A percentile compares a stretch with the other conserved stretches of the same genome.
Evolutionary conservation across 2,888 invertebrate species (phyloP).

Genomic region (Xestia ashworthii): DNA sequence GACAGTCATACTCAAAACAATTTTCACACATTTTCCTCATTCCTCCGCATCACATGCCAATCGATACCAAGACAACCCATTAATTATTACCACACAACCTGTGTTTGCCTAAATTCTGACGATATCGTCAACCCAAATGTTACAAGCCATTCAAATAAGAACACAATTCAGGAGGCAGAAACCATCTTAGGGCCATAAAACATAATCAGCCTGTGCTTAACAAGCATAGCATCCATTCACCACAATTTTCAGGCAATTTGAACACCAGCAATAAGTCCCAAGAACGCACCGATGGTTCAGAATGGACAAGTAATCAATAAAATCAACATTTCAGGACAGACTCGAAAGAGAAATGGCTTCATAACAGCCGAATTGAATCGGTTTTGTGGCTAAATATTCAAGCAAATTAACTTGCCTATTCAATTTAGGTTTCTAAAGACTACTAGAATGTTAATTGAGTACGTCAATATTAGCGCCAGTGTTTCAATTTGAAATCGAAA

Average conservation of each 20-base stretch:
- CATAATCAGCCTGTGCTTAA: conserved; percentile 7
- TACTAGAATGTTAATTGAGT: conserved; percentile 32
- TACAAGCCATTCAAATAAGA: not conserved
- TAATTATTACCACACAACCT: too few relatives aligned
- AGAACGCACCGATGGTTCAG: conserved; percentile 16
- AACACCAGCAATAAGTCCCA: not conserved
- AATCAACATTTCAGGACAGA: conserved; percentile 29
- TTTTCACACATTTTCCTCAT: too few relatives aligned
- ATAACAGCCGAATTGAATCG: conserved; percentile 31
- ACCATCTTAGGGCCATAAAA: not conserved
- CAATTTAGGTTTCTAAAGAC: conserved; percentile 45
- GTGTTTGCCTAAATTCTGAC: not conserved
- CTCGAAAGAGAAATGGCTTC: conserved; percentile 31
- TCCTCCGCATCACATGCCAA: too few relatives aligned
- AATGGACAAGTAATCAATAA: conserved; percentile 35
- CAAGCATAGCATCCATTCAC: not conserved
- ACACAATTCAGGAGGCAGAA: not conserved
- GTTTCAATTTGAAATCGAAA: conserved; percentile 21
- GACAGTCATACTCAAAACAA: too few relatives aligned
- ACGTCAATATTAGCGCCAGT: conserved; percentile 12
- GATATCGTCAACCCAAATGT: not conserved
- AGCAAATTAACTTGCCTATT: conserved; percentile 48
- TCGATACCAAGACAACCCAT: too few relatives aligned
- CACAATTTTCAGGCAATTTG: conserved; percentile 12
- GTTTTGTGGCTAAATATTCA: conserved; percentile 32